Percentiles rank a stretch among this genome's conserved stretches.
Evolutionary conservation across 2,888 invertebrate species (phyloP).

Genomic region (Acholoe squamosa): DNA sequence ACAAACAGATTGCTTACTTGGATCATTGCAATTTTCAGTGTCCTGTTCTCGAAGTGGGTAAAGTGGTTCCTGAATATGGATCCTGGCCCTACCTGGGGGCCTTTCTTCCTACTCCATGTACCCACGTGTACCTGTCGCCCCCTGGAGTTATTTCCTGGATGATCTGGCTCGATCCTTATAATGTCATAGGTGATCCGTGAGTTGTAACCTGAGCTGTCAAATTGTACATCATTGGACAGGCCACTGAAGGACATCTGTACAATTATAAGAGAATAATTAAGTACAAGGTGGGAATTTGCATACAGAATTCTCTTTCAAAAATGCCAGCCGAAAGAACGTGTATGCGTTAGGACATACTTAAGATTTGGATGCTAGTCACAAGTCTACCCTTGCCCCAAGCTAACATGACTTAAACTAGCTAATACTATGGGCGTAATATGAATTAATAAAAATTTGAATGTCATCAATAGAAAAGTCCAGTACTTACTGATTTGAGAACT

Average conservation of each 20-base stretch:
- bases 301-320: no score
- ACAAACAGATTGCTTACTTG: not conserved
- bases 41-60: conserved; percentile 1
- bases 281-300: no score
- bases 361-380: no score
- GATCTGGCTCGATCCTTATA: not conserved
- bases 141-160: no score
- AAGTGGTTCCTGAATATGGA: conserved; percentile 36
- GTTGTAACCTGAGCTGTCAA: conserved; percentile 8
- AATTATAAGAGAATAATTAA: no score
- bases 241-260: not conserved
- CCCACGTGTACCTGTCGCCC: not conserved
- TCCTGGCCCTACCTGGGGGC: not conserved
- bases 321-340: no score
- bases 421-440: no score
- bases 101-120: not conserved
- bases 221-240: not conserved
- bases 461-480: not conserved
- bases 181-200: not conserved
- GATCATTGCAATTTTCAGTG: conserved; percentile 28
- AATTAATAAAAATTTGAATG: not conserved
- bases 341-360: no score
- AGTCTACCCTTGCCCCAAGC: no score
- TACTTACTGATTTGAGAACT: not conserved
- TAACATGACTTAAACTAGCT: not conserved